Base-by-base conservation (phyloP, 1,140 invertebrate genomes). In the Diorhabda elongata region DNA sequence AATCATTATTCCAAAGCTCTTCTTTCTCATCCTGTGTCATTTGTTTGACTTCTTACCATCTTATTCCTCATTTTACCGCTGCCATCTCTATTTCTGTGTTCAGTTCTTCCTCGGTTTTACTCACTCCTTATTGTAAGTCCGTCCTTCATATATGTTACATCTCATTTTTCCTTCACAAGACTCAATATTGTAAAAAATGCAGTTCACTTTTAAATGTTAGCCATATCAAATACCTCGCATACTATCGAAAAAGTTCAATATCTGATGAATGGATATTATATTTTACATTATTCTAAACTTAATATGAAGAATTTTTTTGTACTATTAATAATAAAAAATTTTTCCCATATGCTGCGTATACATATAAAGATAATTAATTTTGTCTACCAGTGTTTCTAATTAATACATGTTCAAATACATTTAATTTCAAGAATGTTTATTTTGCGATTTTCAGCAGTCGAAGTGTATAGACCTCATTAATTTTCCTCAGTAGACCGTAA, bases 391-490 rank as follows among this genome's bases (percentile, higher is more conserved):
- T 26, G 26, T 26, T 26, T 26, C 26, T 26, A 26, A 26, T 26
- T 26, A 26, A 26, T 26, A 26, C 26, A 26, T 26, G 26, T 26
- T 26, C 26, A 26, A 26, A 26, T 26, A 26, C 26, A 26, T 45
- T 45, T 64, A 64, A 64, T 64, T 64, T 44, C 44, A 47, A 45
- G 43, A n/a, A 41, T 11, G 62, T 64, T 64, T 64, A 64, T 64
- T 64, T 64, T 43, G 62, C 43, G 42, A n/a, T 47, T 43, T 64
- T 26, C 26, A 26, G 26, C 26, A 26, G 26, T 26, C 26, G 26
- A 26, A 26, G 26, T 26, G 1, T 26, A 26, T 26, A 26, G 26
- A 26, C 26, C 47, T n/a, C 47, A 52, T 52, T 8, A 52, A 52
- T 52, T 8, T 52, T 52, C 47, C 47, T n/a, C 47, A 52, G 6